These are phyloP conservation scores for Tadarida brasiliensis DNA, from an alignment of 2,797 vertebrate genomes.

Conservation along the genomic window DNA sequence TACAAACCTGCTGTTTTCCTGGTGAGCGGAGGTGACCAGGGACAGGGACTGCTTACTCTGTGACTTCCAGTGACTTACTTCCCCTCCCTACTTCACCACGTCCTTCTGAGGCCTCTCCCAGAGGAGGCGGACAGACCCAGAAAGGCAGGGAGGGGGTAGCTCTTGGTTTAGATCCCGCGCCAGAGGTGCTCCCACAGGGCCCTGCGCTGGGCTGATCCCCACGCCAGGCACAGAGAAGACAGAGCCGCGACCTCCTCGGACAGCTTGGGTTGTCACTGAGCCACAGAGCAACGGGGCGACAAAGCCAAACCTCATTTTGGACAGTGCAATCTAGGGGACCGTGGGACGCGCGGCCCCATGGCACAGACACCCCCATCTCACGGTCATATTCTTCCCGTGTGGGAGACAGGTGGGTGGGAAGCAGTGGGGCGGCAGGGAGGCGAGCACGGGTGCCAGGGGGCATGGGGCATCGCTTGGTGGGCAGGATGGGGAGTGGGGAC, in stretches of 20 bases:
- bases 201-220: too few species aligned
- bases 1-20: too few species aligned
- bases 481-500: rapidly evolving
- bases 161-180: not conserved
- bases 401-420: not conserved
- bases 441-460: too few species aligned
- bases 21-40: not conserved
- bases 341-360: rapidly evolving
- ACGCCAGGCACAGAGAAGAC: not conserved
- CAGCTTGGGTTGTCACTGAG: not conserved
- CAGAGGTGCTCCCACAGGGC: not conserved
- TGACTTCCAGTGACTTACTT: not conserved
- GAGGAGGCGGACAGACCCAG: not conserved
- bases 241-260: not conserved
- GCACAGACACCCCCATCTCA: too few species aligned
- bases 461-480: too few species aligned
- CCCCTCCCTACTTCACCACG: not conserved
- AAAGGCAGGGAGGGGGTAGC: not conserved
- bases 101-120: not conserved
- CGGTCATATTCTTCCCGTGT: too few species aligned
- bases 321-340: rapidly evolving
- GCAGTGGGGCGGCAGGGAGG: rapidly evolving
- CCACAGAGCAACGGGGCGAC: not conserved
- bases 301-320: not conserved
- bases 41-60: not conserved